Conservation (phyloP, 2,888 invertebrate genomes). For the Agrochola lychnidis region DNA sequence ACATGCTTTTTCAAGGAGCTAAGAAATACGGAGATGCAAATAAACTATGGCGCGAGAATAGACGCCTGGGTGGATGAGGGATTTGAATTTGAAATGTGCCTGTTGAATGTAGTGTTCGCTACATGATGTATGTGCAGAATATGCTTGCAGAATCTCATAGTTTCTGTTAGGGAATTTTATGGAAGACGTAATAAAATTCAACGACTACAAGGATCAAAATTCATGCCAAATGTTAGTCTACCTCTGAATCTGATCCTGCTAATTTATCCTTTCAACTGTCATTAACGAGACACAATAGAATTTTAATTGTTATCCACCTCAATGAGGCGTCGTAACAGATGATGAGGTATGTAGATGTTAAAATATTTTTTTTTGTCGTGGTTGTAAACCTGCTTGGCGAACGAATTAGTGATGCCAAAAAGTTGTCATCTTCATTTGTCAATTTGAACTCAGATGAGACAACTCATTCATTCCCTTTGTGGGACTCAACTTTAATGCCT, state of each 20-base stretch:
- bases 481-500: not conserved
- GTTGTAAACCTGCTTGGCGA: not conserved
- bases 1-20: conserved; percentile 72
- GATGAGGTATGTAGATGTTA: too few relatives aligned
- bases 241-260: not conserved
- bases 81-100: conserved; percentile 59
- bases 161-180: conserved; percentile 27
- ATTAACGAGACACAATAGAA: too few relatives aligned
- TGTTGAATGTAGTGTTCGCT: conserved; percentile 47
- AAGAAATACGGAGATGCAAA: conserved; percentile 64
- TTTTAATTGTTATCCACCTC: too few relatives aligned
- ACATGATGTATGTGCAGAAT: conserved; percentile 42
- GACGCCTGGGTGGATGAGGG: conserved; percentile 48
- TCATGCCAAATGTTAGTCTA: not conserved
- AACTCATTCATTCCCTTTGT: not conserved
- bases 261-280: too few relatives aligned
- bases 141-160: conserved; percentile 45
- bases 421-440: not conserved
- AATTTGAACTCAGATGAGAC: not conserved
- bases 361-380: not conserved
- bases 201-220: not conserved
- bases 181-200: not conserved
- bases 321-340: too few relatives aligned
- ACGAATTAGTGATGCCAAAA: too few relatives aligned
- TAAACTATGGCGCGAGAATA: conserved; percentile 56